Conservation (phyloP, 2,113 vertebrate genomes). For the Sorex araneus region DNA sequence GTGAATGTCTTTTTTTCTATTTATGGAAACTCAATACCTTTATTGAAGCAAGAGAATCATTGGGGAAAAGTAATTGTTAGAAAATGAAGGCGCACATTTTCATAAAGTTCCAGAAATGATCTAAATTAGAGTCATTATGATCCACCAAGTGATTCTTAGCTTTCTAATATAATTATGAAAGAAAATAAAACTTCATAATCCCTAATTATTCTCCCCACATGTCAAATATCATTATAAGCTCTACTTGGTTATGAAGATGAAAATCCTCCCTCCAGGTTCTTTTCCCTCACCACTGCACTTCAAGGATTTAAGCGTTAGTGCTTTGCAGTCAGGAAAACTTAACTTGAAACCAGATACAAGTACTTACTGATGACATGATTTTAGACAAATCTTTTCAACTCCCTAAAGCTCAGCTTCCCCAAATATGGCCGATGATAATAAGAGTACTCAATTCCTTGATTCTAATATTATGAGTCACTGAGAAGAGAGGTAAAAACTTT, state of each 20-base stretch:
- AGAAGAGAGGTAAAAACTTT: background rate
- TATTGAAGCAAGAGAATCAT: conserved; percentile 28
- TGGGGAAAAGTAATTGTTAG: conserved; percentile 32
- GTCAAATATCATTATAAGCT: conserved; percentile 51
- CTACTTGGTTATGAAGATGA: conserved; percentile 35
- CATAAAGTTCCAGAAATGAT: conserved; percentile 69
- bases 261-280: background rate
- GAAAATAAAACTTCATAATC: conserved; percentile 73
- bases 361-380: background rate
- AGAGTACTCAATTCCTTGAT: background rate
- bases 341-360: background rate
- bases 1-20: conserved; percentile 52
- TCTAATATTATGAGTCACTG: background rate
- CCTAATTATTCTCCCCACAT: conserved; percentile 60
- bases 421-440: background rate
- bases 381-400: background rate
- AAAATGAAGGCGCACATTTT: conserved; percentile 65
- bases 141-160: conserved; percentile 62
- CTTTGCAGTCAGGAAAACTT: background rate
- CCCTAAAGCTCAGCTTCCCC: background rate
- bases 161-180: conserved; percentile 72
- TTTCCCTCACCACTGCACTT: background rate
- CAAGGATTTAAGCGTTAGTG: background rate
- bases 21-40: conserved; percentile 47
- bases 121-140: conserved; percentile 71